Evolutionary conservation across 2,888 invertebrate genomes (phyloP), one percentile per base, ranked within the genome.

Genomic region (Itoplectis maculator): DNA sequence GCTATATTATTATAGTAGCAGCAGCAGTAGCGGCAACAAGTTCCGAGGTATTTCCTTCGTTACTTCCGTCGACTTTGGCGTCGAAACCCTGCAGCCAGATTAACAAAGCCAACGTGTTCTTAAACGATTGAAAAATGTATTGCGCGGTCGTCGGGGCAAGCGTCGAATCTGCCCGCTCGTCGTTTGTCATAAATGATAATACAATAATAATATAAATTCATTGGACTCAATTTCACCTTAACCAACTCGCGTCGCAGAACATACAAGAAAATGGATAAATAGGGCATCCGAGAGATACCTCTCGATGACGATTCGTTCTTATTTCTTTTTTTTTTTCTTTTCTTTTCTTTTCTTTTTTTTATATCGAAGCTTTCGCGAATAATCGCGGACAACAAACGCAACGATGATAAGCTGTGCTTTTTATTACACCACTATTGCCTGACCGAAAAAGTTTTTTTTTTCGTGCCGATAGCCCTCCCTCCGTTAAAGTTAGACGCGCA

Each of bases 401-500:
- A 73, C 72, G 61, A 73, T 59, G 69, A 69, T 37, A 73, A 73
- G 72, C 61, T 61, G 72, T 73, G 72, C 72, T 45, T 73, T n/a
- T 72, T 29, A 59, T 59, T 72, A 72, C 56, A 37, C 61, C 59
- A 73, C 49, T 75, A 75, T 79, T 75, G 74, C 75, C 66, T 75
- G 79, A 29, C 59, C 75, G 61, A 69, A 82, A 75, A 70, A 49
- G 7, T 40, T 61, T 47, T 37, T 54, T n/a, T 54, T 59, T 61
- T 37, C 61, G 61, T 40, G 15, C 40, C 68, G 68, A 66, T 69
- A 75, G 79, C 82, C 79, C 74, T 76, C 68, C 76, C 61, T 42
- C n/a, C 49, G 23, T 70, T n/a, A 11, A 51, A 63, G 11, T 51
- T 42, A 18, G 15, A 63, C 63, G 45, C 66, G 15, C 29, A 0